Evolutionary conservation across 2,797 vertebrate genomes (phyloP).

Genomic region (Capromys pilorides): DNA sequence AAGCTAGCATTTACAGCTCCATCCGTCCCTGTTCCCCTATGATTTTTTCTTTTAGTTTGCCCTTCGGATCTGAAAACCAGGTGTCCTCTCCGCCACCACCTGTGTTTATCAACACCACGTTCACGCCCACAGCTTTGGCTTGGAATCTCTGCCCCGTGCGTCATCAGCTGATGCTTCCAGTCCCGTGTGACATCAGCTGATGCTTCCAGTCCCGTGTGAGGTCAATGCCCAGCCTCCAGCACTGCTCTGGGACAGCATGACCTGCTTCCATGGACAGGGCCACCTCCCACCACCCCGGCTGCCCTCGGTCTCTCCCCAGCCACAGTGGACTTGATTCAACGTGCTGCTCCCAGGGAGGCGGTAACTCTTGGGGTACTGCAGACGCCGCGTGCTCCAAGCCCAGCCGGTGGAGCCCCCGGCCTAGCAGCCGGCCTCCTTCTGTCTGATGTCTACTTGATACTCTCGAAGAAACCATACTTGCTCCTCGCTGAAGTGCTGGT

Average conservation of each 20-base stretch:
- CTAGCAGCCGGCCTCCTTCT: neutral
- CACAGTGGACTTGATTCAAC: neutral
- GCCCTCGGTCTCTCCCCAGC: neutral
- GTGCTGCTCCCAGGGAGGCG: neutral
- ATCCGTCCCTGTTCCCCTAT: neutral
- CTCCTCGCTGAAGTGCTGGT: neutral
- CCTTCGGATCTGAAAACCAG: neutral
- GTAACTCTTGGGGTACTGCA: neutral
- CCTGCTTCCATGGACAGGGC: neutral
- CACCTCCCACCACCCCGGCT: neutral
- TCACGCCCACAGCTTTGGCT: neutral
- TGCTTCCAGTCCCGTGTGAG: too few species aligned
- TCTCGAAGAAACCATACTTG: neutral
- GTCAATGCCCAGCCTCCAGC: neutral
- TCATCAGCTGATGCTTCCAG: neutral
- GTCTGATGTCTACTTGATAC: neutral
- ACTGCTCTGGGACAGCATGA: neutral
- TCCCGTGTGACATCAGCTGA: neutral
- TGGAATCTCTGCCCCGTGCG: neutral
- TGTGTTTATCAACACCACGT: neutral
- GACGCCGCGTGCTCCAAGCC: neutral
- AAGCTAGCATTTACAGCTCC: neutral
- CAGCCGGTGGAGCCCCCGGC: neutral
- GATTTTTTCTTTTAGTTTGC: neutral
- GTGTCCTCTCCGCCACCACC: neutral